A percentile compares a stretch with the other conserved stretches of the same genome.
Evolutionary conservation across 2,113 vertebrate genomes (phyloP).

Genomic region (Ptilorrhoa leucosticta): DNA sequence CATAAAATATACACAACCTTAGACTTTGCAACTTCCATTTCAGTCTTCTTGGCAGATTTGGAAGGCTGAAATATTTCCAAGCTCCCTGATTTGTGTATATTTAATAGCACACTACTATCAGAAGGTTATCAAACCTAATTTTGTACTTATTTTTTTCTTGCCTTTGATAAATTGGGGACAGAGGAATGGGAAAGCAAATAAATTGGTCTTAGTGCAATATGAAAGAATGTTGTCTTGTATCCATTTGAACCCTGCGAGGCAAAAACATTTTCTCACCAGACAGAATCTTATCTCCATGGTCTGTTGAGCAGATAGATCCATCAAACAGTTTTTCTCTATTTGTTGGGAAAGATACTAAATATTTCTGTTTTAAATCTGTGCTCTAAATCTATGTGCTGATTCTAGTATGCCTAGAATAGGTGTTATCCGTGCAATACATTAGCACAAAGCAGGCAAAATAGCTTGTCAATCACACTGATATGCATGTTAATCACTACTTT

Average conservation of each 20-base stretch:
- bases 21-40: not conserved
- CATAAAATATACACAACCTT: not conserved
- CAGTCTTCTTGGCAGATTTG: not conserved
- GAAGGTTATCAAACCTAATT: not conserved
- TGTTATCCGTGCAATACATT: slow-evolving; percentile 7
- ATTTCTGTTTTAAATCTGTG: not conserved
- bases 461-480: slow-evolving; percentile 63
- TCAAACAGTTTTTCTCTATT: not conserved
- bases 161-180: not conserved
- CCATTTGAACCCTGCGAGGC: not conserved
- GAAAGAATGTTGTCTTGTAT: not conserved
- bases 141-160: not conserved
- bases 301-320: not conserved
- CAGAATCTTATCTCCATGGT: not conserved
- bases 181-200: not conserved
- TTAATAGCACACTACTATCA: not conserved
- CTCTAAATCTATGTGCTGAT: not conserved
- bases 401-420: slow-evolving; percentile 31
- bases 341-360: not conserved
- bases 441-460: slow-evolving; percentile 12
- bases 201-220: not conserved
- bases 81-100: not conserved
- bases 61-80: not conserved
- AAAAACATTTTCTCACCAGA: not conserved
- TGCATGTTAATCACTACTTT: slow-evolving; percentile 65